Conservation (phyloP, 2,888 invertebrate genomes). For the Dasysyrphus tricinctus region DNA sequence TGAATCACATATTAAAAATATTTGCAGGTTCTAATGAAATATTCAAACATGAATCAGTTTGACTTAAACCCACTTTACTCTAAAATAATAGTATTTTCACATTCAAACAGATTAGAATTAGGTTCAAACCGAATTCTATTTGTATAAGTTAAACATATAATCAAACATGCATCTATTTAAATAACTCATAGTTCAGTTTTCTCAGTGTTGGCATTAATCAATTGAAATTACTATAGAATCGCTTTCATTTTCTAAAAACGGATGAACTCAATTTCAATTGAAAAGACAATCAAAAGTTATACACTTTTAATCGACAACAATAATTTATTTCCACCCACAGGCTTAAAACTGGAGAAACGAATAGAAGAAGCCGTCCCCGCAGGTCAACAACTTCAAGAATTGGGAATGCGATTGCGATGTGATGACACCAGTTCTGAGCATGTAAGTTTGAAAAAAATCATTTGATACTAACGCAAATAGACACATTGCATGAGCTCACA, state of each 20-base stretch:
- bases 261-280: constrained; percentile 56
- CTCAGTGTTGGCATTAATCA: constrained; percentile 1
- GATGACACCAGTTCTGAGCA: constrained; percentile 86
- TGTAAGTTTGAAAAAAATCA: constrained; percentile 80
- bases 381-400: constrained; percentile 87
- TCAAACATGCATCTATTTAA: no score
- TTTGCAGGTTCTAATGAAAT: no score
- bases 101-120: no score
- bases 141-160: no score
- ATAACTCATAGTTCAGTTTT: no score
- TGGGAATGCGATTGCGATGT: constrained; percentile 84
- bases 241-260: constrained; percentile 48
- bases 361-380: constrained; percentile 89
- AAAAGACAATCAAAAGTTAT: constrained; percentile 39
- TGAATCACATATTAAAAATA: no score
- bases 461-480: constrained; percentile 60
- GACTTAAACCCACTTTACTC: no score
- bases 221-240: constrained; percentile 1
- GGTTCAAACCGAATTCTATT: no score
- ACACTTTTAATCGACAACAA: constrained; percentile 55
- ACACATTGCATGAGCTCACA: constrained; percentile 70
- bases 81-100: no score
- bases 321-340: constrained; percentile 79
- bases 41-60: no score
- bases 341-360: constrained; percentile 86